A percentile compares a stretch with the other conserved stretches of the same genome.
These are phyloP conservation scores for Thalassophryne amazonica DNA, from an alignment of 2,797 vertebrate genomes.

Conservation along the genomic window DNA sequence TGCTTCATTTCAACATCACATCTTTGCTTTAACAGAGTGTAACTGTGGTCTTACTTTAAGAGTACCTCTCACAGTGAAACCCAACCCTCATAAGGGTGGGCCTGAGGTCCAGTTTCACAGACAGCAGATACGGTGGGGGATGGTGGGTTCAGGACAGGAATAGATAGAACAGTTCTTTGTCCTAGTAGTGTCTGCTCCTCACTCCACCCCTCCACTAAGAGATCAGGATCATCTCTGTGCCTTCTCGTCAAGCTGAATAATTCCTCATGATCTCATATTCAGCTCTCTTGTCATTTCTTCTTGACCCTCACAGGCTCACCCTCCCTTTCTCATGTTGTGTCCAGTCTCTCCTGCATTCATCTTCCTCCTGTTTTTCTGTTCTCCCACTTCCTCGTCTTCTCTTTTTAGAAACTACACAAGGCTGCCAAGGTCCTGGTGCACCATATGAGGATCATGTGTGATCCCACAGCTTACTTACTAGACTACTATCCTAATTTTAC, in stretches of 20 bases:
- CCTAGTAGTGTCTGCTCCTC: conserved; percentile 9
- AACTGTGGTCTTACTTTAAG: too few species aligned
- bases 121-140: conserved; percentile 1
- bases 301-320: background rate
- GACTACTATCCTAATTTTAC: conserved; percentile 16
- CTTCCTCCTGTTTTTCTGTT: conserved; percentile 17
- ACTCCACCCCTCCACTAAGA: conserved; percentile 11
- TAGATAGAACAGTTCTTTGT: conserved; percentile 45
- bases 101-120: conserved; percentile 56
- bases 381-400: background rate
- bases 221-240: conserved; percentile 26
- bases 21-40: too few species aligned
- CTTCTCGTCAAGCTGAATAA: background rate
- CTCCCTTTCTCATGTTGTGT: conserved; percentile 3
- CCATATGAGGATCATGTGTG: background rate
- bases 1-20: too few species aligned
- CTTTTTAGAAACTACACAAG: conserved; percentile 12
- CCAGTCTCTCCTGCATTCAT: too few species aligned
- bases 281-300: background rate
- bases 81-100: conserved; percentile 5
- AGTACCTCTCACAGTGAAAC: too few species aligned
- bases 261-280: conserved; percentile 5
- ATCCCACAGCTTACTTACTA: conserved; percentile 1
- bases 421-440: conserved; percentile 5
- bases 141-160: conserved; percentile 42